Base-by-base conservation (phyloP, 2,888 invertebrate species). In the Euphydryas editha region DNA sequence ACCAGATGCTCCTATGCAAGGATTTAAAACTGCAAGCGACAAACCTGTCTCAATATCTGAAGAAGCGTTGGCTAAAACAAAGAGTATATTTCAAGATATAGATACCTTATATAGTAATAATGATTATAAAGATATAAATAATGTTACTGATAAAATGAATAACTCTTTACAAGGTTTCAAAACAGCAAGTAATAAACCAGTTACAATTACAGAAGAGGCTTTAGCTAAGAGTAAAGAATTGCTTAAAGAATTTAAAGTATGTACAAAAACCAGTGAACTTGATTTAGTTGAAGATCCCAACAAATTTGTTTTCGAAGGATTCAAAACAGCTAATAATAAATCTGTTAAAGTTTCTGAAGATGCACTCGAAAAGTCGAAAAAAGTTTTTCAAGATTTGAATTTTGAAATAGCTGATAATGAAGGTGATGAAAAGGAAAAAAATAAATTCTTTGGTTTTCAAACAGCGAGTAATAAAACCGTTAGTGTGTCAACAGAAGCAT, bases 11-110 rank as follows among this genome's bases (percentile, higher is more conserved):
- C 6, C 5, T n/a, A 15, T 51, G 47, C 11, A 65, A 59, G 81
- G 81, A 20, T 88, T 88, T 67, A 76, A 81, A 76, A 89, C 85
- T 15, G 85, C 86, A 17, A 83, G 74, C 72, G 86, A 87, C 17
- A 83, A 81, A 73, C 65, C 69, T 39, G 77, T 85, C 42, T 51
- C 60, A 24, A 72, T 85, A 54, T 82, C 82, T 10, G 73, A 78
- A 47, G 65, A 74, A 56, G 74, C 81, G 20, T 37, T 75, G 46
- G 62, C 65, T 18, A 76, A 74, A 61, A 74, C 73, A 20, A 77
- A 73, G 74, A 71, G 69, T 8, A 24, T 81, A 5, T 78, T 82
- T 67, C 39, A 68, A 39, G 74, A 73, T 62, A 62, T 75, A 21
- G 42, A 44, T n/a, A 39, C 2, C 11, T 39, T 55, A 72, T 44